Conservation (phyloP, 2,797 vertebrate species). For the Prionace glauca region DNA sequence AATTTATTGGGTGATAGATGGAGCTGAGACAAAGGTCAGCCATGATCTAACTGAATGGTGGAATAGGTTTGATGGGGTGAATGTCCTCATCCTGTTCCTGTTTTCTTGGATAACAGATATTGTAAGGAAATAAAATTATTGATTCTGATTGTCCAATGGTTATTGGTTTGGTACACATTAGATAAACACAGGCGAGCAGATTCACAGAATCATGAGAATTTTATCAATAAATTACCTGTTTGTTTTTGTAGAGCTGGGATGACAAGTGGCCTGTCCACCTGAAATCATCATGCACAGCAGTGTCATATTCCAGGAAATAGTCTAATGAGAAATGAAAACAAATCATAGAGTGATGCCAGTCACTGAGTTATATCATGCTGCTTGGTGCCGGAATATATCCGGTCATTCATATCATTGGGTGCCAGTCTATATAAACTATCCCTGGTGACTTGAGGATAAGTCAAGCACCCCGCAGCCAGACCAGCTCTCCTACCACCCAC, state of each 20-base stretch:
- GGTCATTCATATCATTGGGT: background rate
- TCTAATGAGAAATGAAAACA: constrained; percentile 47
- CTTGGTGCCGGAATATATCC: background rate
- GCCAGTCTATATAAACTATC: background rate
- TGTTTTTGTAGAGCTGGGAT: constrained; percentile 81
- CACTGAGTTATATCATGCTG: background rate
- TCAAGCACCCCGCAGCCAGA: no score
- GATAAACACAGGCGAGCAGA: no score
- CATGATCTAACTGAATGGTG: background rate
- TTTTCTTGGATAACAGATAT: background rate
- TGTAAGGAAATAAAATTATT: background rate
- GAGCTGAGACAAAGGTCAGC: background rate
- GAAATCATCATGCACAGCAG: constrained; percentile 47
- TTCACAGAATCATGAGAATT: background rate
- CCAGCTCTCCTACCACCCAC: background rate
- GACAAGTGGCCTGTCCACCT: constrained; percentile 68
- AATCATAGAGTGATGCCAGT: background rate
- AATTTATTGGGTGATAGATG: background rate
- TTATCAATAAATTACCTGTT: constrained; percentile 64
- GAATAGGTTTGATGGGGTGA: background rate
- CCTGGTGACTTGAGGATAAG: background rate
- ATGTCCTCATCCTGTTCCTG: background rate
- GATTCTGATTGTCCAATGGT: background rate
- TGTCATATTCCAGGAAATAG: constrained; percentile 43
- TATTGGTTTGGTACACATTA: background rate